A percentile compares a stretch with the other conserved stretches of the same genome.
These are phyloP conservation scores for Paradisaea rubra DNA, from an alignment of 2,113 vertebrate genomes.

Conservation along the genomic window DNA sequence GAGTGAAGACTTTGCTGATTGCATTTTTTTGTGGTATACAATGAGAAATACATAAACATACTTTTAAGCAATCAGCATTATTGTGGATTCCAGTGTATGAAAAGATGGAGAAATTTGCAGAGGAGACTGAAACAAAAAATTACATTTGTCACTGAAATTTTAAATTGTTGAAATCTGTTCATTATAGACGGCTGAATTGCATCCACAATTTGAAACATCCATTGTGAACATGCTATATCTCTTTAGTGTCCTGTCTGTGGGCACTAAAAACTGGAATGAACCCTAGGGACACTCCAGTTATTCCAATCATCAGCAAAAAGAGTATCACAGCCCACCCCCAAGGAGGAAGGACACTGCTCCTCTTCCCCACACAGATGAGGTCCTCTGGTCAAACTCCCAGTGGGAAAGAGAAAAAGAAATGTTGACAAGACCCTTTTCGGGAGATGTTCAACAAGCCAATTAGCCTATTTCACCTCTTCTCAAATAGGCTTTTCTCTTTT, in stretches of 20 bases:
- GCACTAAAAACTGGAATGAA: background rate
- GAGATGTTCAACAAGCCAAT: background rate
- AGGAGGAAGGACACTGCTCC: background rate
- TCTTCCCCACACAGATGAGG: background rate
- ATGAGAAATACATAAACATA: background rate
- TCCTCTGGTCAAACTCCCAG: background rate
- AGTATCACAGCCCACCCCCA: background rate
- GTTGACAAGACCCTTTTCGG: background rate
- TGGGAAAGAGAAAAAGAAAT: background rate
- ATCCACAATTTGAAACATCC: background rate
- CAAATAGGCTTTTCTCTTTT: background rate
- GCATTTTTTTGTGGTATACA: background rate
- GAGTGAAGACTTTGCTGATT: background rate
- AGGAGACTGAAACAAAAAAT: background rate
- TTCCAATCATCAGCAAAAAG: background rate
- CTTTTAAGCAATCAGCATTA: background rate
- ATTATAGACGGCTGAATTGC: background rate
- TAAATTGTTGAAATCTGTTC: background rate
- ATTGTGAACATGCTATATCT: background rate
- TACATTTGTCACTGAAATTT: background rate
- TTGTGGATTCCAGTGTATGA: background rate
- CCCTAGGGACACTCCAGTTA: background rate
- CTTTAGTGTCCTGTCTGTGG: background rate
- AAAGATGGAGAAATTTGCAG: background rate
- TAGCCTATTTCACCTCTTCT: background rate